Conservation (phyloP, 2,113 vertebrate genomes). For the Oceanodroma tethys region DNA sequence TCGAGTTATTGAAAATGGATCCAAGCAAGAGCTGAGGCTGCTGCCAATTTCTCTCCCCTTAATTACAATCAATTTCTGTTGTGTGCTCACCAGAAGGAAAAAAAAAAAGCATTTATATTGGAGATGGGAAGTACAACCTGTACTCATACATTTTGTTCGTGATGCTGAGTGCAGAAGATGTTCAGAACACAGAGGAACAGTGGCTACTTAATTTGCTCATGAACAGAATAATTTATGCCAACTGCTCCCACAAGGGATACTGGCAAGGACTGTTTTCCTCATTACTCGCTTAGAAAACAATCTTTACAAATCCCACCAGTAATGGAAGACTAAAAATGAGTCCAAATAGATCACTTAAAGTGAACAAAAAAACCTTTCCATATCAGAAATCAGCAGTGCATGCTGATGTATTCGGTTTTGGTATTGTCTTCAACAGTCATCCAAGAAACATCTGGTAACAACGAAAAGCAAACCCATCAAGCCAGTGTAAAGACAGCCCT, state of each 20-base stretch:
- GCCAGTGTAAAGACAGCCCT: neutral
- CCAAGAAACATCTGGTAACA: neutral
- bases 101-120: neutral
- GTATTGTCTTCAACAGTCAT: neutral
- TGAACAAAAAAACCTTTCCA: rapidly evolving
- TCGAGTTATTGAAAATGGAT: slow-evolving; percentile 12
- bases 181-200: neutral
- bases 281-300: neutral
- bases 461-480: neutral
- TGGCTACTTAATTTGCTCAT: neutral
- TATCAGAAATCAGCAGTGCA: neutral
- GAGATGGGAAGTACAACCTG: slow-evolving; percentile 10
- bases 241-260: neutral
- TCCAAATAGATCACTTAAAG: neutral
- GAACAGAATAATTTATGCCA: neutral
- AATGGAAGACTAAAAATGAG: neutral
- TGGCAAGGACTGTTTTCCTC: neutral
- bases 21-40: neutral
- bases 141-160: neutral
- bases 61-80: neutral
- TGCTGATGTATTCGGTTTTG: neutral
- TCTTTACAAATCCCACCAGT: neutral
- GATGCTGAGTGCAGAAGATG: neutral
- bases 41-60: neutral
- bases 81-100: neutral